Percentiles rank a stretch among this genome's conserved stretches.
These are phyloP conservation scores for Pseudomugil gertrudae DNA, from an alignment of 2,797 vertebrate species.

Conservation along the genomic window DNA sequence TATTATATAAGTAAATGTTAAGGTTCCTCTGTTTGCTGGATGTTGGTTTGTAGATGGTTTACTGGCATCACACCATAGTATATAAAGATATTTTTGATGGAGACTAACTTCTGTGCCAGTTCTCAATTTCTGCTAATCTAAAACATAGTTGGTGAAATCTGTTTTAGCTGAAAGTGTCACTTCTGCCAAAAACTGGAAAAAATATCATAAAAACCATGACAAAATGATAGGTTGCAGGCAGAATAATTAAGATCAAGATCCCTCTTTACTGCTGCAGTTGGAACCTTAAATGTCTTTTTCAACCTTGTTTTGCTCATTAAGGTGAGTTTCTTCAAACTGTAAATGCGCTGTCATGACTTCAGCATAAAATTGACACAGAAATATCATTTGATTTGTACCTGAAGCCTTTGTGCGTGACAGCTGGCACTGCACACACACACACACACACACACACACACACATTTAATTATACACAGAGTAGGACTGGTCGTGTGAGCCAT, in stretches of 20 bases:
- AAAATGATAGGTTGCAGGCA: conserved; percentile 47
- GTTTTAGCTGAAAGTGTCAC: conserved; percentile 51
- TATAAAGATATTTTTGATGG: conserved; percentile 52
- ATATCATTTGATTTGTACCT: conserved; percentile 65
- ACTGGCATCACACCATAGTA: conserved; percentile 38
- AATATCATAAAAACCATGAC: conserved; percentile 33
- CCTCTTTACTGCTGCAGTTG: conserved; percentile 4
- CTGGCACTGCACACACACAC: conserved; percentile 23
- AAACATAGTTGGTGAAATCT: conserved; percentile 54
- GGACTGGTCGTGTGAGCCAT: conserved; percentile 66
- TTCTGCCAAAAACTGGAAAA: conserved; percentile 33
- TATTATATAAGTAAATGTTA: conserved; percentile 44
- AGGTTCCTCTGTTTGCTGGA: conserved; percentile 43
- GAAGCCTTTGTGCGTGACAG: conserved; percentile 55
- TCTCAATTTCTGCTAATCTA: conserved; percentile 50
- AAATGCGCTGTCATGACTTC: conserved; percentile 16
- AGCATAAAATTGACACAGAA: conserved; percentile 48
- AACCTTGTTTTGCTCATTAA: conserved; percentile 18
- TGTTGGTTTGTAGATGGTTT: conserved; percentile 43
- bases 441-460: conserved; percentile 14
- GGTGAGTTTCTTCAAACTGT: conserved; percentile 30
- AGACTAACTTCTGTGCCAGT: conserved; percentile 42
- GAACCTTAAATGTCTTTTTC: not conserved
- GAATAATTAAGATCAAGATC: conserved; percentile 48
- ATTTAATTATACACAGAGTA: conserved; percentile 20